phyloP scores from a whole-genome alignment of 2,888 invertebrate species.

The Digitonthophagus gazella region DNA sequence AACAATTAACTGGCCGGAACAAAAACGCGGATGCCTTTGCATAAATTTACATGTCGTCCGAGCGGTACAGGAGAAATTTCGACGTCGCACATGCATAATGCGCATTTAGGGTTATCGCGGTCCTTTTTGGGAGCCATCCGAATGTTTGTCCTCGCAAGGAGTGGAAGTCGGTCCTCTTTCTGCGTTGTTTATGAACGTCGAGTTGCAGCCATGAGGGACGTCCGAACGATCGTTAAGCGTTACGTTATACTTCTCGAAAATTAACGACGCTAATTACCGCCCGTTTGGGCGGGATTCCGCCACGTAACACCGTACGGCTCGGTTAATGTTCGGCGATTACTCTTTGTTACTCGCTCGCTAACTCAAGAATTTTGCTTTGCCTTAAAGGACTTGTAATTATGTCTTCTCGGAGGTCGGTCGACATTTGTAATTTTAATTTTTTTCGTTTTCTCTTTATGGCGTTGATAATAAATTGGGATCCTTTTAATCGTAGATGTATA shows the following conservation, averaged over 20 bases:
- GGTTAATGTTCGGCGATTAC: not conserved
- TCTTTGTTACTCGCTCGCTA: not conserved
- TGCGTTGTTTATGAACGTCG: not conserved
- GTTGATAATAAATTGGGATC: no score
- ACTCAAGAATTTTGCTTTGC: no score
- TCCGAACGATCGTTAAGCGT: conserved; percentile 11
- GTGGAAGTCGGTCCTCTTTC: not conserved
- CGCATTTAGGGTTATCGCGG: not conserved
- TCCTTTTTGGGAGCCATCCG: not conserved
- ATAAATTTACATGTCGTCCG: not conserved
- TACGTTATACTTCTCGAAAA: conserved; percentile 17
- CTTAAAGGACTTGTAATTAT: no score
- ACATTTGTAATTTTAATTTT: no score
- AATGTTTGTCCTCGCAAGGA: not conserved
- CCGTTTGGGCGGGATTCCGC: not conserved
- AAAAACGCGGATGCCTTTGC: not conserved
- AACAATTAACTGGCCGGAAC: not conserved
- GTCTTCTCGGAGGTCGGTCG: no score
- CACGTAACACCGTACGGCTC: not conserved
- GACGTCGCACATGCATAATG: not conserved
- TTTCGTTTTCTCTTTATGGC: no score
- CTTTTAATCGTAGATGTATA: no score
- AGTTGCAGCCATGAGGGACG: not conserved
- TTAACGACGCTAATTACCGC: conserved; percentile 17
- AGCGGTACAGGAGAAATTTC: not conserved